Percentiles rank a stretch among this genome's conserved stretches.
Evolutionary conservation across 2,888 invertebrate genomes (phyloP).

Genomic region (Parthenolecanium corni): DNA sequence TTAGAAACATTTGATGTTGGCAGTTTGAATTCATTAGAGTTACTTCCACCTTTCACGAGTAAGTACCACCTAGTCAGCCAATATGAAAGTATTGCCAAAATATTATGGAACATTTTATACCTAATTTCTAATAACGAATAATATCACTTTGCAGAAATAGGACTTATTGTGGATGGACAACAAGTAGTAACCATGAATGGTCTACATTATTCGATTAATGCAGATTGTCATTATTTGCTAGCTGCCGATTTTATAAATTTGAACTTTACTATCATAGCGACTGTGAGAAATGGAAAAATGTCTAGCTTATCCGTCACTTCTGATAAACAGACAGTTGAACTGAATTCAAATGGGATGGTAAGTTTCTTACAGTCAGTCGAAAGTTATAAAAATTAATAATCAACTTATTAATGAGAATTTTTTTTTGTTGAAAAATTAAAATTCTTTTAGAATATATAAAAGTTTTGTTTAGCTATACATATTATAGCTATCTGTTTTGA

Average conservation of each 20-base stretch:
- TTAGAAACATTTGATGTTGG: slow-evolving; percentile 46
- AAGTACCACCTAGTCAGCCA: slow-evolving; percentile 36
- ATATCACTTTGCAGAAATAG: slow-evolving; percentile 4
- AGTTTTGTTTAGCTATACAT: too few relatives aligned
- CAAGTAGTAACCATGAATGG: slow-evolving; percentile 21
- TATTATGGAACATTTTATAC: too few relatives aligned
- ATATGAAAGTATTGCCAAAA: too few relatives aligned
- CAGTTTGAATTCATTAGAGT: slow-evolving; percentile 44
- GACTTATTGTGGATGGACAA: slow-evolving; percentile 10
- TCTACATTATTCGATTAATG: slow-evolving; percentile 13
- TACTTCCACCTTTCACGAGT: slow-evolving; percentile 55
- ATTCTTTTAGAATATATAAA: too few relatives aligned
- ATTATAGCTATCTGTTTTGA: too few relatives aligned
- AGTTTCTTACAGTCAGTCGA: slow-evolving; percentile 30
- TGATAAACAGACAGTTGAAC: slow-evolving; percentile 51
- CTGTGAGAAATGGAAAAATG: slow-evolving; percentile 56
- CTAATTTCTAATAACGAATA: not conserved
- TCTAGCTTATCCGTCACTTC: slow-evolving; percentile 58
- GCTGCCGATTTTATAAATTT: slow-evolving; percentile 77
- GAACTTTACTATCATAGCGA: slow-evolving; percentile 51
- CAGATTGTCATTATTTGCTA: slow-evolving; percentile 75
- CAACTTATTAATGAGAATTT: too few relatives aligned
- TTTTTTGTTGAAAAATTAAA: not conserved
- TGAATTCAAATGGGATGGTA: slow-evolving; percentile 53
- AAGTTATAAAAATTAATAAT: too few relatives aligned